Conservation (phyloP, 2,113 vertebrate genomes). For the Rana temporaria region DNA sequence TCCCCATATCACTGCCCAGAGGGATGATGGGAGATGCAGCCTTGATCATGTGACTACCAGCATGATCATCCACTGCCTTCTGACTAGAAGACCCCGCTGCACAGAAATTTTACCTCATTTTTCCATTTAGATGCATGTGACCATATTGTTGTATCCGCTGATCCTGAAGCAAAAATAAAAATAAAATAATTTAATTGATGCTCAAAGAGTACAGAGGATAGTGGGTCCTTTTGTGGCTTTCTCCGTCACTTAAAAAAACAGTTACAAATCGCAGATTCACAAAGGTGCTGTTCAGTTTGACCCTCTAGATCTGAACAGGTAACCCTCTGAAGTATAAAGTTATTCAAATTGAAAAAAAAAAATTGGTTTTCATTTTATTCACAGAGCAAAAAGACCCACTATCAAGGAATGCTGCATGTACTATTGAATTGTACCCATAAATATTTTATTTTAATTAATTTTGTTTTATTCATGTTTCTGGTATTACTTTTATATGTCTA, state of each 20-base stretch:
- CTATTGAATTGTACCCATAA: constrained; percentile 76
- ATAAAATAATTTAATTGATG: constrained; percentile 63
- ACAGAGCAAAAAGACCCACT: constrained; percentile 98
- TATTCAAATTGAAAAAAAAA: not conserved
- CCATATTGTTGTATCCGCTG: constrained; percentile 74
- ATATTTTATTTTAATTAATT: constrained; percentile 62
- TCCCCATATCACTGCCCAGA: constrained; percentile 93
- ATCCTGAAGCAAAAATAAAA: constrained; percentile 66
- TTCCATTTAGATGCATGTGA: constrained; percentile 85
- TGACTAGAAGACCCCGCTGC: constrained; percentile 90
- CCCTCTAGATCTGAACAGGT: not conserved
- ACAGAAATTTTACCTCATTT: constrained; percentile 88
- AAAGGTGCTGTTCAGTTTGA: constrained; percentile 71
- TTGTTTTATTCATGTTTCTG: constrained; percentile 60
- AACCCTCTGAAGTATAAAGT: not conserved
- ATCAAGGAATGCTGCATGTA: constrained; percentile 90
- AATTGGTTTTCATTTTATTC: constrained; percentile 73
- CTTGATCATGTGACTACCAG: constrained; percentile 93
- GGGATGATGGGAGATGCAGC: constrained; percentile 95
- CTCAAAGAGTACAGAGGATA: constrained; percentile 82
- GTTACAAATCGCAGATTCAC: constrained; percentile 72
- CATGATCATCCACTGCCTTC: constrained; percentile 91
- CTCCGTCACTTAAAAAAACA: constrained; percentile 72
- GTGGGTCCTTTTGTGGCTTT: constrained; percentile 99
- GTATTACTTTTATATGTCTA: constrained; percentile 68